Percentiles rank a stretch among this genome's conserved stretches.
Evolutionary conservation across 2,888 invertebrate species (phyloP).

Genomic region (Camponotus fellah): DNA sequence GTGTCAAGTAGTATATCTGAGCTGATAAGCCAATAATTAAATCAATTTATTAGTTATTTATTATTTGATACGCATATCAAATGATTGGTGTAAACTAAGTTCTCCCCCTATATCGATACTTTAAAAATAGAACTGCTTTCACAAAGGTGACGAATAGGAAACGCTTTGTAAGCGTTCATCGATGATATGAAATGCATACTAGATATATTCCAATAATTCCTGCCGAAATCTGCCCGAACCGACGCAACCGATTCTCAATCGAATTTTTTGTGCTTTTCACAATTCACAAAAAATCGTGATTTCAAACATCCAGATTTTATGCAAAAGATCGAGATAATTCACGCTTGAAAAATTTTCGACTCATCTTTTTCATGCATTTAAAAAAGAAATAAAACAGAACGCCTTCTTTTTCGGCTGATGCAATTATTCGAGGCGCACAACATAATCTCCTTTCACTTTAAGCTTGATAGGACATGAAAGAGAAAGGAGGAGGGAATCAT

Average conservation of each 20-base stretch:
- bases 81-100: too few relatives aligned
- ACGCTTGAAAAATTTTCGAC: not conserved
- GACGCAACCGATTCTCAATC: conserved; percentile 33
- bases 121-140: not conserved
- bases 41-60: too few relatives aligned
- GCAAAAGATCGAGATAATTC: not conserved
- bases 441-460: conserved; percentile 42
- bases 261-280: conserved; percentile 17
- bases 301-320: not conserved
- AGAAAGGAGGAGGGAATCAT: not conserved
- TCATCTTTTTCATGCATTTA: not conserved
- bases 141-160: conserved; percentile 6
- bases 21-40: too few relatives aligned
- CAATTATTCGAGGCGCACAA: not conserved
- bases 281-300: conserved; percentile 5
- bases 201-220: conserved; percentile 41
- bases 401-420: conserved; percentile 24
- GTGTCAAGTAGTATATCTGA: too few relatives aligned
- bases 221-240: conserved; percentile 31
- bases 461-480: not conserved
- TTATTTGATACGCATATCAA: too few relatives aligned
- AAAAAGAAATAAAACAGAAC: conserved; percentile 10
- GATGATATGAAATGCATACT: conserved; percentile 26
- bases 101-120: not conserved
- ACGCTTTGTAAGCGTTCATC: not conserved